Evolutionary conservation across 2,888 invertebrate species (phyloP).

Genomic region (Drosophila gaucha): DNA sequence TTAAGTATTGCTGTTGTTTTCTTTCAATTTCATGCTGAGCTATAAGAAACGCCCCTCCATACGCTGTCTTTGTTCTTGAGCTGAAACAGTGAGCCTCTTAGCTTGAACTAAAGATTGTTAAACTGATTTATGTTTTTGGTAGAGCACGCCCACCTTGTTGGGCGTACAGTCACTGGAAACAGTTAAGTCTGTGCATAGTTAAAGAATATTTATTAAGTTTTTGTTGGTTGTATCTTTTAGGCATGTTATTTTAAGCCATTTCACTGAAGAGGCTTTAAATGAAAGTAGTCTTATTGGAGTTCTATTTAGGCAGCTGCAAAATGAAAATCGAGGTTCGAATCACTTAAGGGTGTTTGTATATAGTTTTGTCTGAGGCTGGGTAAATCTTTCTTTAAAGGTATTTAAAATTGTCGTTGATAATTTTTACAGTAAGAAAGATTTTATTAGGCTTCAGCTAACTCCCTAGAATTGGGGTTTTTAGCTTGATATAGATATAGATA

Average conservation of each 20-base stretch:
- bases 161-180: conserved; percentile 3
- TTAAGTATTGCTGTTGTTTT: conserved; percentile 1
- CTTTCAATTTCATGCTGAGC: conserved; percentile 8
- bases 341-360: too few relatives aligned
- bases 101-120: conserved; percentile 14
- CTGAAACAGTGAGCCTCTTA: conserved; percentile 3
- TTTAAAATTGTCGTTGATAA: too few relatives aligned
- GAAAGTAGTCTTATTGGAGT: too few relatives aligned
- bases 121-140: not conserved
- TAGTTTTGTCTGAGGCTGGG: too few relatives aligned
- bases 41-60: not conserved
- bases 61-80: not conserved
- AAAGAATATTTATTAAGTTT: not conserved
- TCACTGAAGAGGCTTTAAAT: too few relatives aligned
- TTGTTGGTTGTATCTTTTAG: not conserved
- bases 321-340: too few relatives aligned
- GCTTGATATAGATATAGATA: too few relatives aligned
- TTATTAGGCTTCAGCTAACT: too few relatives aligned
- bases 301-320: too few relatives aligned
- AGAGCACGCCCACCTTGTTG: not conserved
- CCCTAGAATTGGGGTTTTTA: too few relatives aligned
- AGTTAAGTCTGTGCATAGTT: not conserved
- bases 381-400: too few relatives aligned
- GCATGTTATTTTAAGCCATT: not conserved
- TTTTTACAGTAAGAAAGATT: too few relatives aligned